Evolutionary conservation across 2,113 vertebrate genomes (phyloP).

Genomic region (Heterotis niloticus): DNA sequence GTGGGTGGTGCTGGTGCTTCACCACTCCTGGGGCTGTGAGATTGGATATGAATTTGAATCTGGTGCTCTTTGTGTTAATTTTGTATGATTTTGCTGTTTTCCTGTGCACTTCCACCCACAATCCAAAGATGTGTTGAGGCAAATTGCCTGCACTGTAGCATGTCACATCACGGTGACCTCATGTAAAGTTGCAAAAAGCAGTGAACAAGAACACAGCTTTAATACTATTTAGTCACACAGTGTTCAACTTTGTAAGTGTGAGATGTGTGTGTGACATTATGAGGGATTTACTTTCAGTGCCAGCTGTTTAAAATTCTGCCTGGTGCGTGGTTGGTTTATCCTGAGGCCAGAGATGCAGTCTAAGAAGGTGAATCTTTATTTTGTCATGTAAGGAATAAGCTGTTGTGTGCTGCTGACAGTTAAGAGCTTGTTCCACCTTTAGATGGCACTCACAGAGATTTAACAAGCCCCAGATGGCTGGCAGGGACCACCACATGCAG

Average conservation of each 20-base stretch:
- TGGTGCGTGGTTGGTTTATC: slow-evolving; percentile 2
- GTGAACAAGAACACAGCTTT: not conserved
- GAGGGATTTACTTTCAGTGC: not conserved
- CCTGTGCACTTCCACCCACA: too few relatives aligned
- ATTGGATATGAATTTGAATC: too few relatives aligned
- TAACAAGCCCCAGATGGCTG: not conserved
- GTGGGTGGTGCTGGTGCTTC: too few relatives aligned
- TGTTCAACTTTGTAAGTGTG: not conserved
- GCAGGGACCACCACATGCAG: not conserved
- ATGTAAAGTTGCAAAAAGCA: not conserved
- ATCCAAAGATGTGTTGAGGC: too few relatives aligned
- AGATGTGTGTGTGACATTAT: not conserved
- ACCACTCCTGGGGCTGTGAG: too few relatives aligned
- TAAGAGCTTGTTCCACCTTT: too few relatives aligned
- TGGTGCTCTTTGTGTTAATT: not conserved
- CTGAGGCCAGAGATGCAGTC: not conserved
- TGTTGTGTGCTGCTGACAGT: too few relatives aligned
- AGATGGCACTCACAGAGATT: not conserved
- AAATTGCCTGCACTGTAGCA: too few relatives aligned
- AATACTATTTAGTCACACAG: not conserved
- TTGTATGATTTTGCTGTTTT: too few relatives aligned
- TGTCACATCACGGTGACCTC: too few relatives aligned
- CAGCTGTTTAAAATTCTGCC: not conserved
- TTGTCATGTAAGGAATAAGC: not conserved
- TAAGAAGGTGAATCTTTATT: not conserved